Base-by-base conservation (phyloP, 2,888 invertebrate genomes). In the Nephrocerus scutellatus region DNA sequence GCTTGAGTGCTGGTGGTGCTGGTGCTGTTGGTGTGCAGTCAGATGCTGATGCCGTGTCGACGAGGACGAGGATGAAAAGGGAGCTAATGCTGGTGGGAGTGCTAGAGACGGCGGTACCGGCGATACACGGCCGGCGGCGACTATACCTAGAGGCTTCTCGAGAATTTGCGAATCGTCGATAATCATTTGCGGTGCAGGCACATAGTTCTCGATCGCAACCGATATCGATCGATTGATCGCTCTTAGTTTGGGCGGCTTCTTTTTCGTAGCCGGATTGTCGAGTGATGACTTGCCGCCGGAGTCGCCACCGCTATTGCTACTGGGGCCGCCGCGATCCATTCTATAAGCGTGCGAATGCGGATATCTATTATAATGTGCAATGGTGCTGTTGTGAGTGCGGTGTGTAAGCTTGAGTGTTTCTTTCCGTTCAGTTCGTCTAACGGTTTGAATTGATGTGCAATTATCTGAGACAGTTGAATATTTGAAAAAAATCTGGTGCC, bases 121-220 rank as follows among this genome's bases (percentile, higher is more conserved):
- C 38, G 45, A 50, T 63, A 57, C 45, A 59, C 44, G 53, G 64
- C 57, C 48, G 63, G 52, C 53, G 62, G 62, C 52, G 62, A 62
- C 42, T 62, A 64, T 50, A 62, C 62, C 41, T 32, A 62, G 55
- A 53, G 63, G 60, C 51, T 66, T 64, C 52, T 67, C 62, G 46
- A 65, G 55, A 42, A 64, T 56, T 35, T 60, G 48, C 39, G 63
- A 57, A 32, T 61, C 56, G 30, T 58, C 60, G 44, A 57, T 51
- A 33, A 59, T 41, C 54, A 56, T 53, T 41, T 53, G 51, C 25
- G 53, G 54, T 33, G 45, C 41, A 43, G 66, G 66, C 26, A 60
- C 59, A 53, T 70, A 69, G 35, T 70, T 68, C 36, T 69, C 68
- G 44, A 69, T 66, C 41, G 69, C 67, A 60, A 69, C 63, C 24